Evolutionary conservation across 2,888 invertebrate genomes (phyloP), one percentile per base, ranked within the genome.

Genomic region (Caenorhabditis sp.): DNA sequence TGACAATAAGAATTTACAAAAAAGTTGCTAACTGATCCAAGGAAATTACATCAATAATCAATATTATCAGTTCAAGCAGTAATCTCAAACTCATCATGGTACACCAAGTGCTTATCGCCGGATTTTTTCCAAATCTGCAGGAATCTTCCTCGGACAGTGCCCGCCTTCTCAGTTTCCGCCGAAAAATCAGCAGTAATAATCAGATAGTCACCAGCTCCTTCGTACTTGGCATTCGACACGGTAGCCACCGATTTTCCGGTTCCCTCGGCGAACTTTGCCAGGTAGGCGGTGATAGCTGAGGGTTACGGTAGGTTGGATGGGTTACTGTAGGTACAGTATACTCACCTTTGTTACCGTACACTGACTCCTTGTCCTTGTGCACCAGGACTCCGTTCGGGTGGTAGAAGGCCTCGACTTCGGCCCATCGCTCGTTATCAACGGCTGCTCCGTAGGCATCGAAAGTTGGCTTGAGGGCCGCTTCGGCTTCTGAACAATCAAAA

Each of bases 41-140:
- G 24, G 11, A 2, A 20, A 51, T 51, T 8, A 51, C n/a, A n/a
- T n/a, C n/a, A n/a, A n/a, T n/a, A n/a, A n/a, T n/a, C n/a, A n/a
- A n/a, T n/a, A n/a, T 51, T 40, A 40, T 15, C 13, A 65, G 18
- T 44, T 47, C 26, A 74, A 20, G 67, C 56, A 11, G 44, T 2
- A 18, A 72, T 55, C 47, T 72, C 72, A 40, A 68, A 84, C 32
- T 84, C 84, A 32, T 84, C 84, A 37, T 84, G 84, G 53, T 84
- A 84, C 47, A 84, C 74, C 56, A 65, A 62, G 50, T 79, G 78
- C 32, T 47, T 70, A 28, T 81, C 84, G 20, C 62, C 70, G 13
- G 67, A 74, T 55, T 84, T 84, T 50, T 79, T 72, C 84, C 84
- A 84, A 62, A 84, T 84, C 44, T 84, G 84, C 35, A 84, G n/a